Evolutionary conservation across 2,113 vertebrate genomes (phyloP).

Genomic region (Gymnorhina tibicen): DNA sequence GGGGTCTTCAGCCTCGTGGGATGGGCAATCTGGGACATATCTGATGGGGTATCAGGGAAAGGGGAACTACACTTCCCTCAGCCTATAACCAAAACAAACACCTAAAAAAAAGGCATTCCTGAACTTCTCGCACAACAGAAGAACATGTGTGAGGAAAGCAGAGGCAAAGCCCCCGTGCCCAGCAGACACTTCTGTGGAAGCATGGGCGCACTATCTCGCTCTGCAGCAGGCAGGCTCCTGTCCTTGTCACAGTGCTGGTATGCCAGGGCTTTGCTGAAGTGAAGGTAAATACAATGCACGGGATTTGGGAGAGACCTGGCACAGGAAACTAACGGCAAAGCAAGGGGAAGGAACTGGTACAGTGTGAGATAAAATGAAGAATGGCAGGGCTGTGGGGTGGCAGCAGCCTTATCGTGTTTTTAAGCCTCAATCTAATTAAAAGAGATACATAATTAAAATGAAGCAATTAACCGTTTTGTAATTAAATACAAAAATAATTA

Average conservation of each 20-base stretch:
- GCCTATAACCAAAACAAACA: neutral
- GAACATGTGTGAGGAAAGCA: neutral
- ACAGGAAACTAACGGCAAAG: neutral
- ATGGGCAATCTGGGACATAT: neutral
- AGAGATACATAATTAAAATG: conserved; percentile 68
- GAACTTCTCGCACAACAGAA: fast-evolving
- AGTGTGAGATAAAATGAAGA: neutral
- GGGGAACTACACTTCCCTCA: neutral
- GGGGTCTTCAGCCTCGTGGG: neutral
- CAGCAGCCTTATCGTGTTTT: conserved; percentile 16
- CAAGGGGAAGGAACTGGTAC: neutral
- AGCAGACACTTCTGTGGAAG: neutral
- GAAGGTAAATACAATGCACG: neutral
- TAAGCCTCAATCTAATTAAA: conserved; percentile 59
- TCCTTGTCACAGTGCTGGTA: neutral
- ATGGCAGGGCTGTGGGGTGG: neutral
- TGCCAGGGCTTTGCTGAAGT: neutral
- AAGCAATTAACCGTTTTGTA: conserved; percentile 70
- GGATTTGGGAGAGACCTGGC: neutral
- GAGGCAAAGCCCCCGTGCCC: neutral
- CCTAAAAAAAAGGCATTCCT: neutral
- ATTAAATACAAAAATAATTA: conserved; percentile 79
- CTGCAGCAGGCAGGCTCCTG: neutral
- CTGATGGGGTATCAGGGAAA: neutral
- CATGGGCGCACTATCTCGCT: fast-evolving